These are phyloP conservation scores for Tachina lurida DNA, from an alignment of 2,888 invertebrate genomes.

Conservation along the genomic window DNA sequence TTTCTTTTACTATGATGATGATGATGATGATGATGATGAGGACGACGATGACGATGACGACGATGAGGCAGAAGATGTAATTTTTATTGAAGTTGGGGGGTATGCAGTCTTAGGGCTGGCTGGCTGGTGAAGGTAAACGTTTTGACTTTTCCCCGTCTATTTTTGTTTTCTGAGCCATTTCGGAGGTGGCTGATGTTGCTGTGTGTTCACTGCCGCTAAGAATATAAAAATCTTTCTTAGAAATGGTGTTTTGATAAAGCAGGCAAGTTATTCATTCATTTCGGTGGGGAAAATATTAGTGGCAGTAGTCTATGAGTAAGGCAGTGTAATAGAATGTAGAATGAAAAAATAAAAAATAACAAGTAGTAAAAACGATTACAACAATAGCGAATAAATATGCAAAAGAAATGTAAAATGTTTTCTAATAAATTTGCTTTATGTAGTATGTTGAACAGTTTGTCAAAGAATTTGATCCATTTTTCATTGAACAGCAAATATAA, in stretches of 20 bases:
- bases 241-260: conserved; percentile 60
- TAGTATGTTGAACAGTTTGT: conserved; percentile 47
- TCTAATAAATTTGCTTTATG: conserved; percentile 83
- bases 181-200: conserved; percentile 72
- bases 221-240: conserved; percentile 56
- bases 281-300: conserved; percentile 25
- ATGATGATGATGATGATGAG: conserved; percentile 30
- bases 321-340: conserved; percentile 24
- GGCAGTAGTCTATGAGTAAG: conserved; percentile 14
- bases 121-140: conserved; percentile 52
- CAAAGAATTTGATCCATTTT: conserved; percentile 1
- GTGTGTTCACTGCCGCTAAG: conserved; percentile 19
- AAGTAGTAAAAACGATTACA: conserved; percentile 80
- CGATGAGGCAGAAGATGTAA: conserved; percentile 22
- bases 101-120: not conserved
- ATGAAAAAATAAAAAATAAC: conserved; percentile 65
- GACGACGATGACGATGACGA: not conserved
- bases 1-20: conserved; percentile 63
- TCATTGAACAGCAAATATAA: too few relatives aligned
- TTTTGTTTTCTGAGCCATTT: not conserved
- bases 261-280: conserved; percentile 39
- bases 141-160: conserved; percentile 75
- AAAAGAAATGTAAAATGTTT: conserved; percentile 80
- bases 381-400: conserved; percentile 81
- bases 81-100: not conserved